Evolutionary conservation across 2,113 vertebrate genomes (phyloP).

Genomic region (Dermatemys mawii): DNA sequence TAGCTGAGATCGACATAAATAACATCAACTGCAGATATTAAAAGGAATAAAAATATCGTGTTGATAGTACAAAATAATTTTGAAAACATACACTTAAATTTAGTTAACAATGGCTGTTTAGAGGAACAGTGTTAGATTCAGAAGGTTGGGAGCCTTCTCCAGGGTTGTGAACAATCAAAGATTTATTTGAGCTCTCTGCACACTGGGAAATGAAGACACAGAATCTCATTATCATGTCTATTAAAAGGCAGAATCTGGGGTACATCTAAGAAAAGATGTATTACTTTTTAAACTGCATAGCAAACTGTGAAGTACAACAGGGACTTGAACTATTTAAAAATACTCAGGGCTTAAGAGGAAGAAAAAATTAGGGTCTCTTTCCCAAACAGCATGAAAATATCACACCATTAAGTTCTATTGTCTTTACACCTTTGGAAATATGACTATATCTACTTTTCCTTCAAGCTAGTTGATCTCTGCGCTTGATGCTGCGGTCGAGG

Average conservation of each 20-base stretch:
- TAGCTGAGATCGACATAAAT: slow-evolving; percentile 53
- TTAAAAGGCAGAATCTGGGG: slow-evolving; percentile 88
- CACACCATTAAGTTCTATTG: slow-evolving; percentile 48
- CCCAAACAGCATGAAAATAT: slow-evolving; percentile 72
- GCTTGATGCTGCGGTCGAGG: slow-evolving; percentile 51
- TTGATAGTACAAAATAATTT: slow-evolving; percentile 53
- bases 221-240: slow-evolving; percentile 87
- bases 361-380: slow-evolving; percentile 63
- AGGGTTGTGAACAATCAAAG: slow-evolving; percentile 85
- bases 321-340: slow-evolving; percentile 87
- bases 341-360: slow-evolving; percentile 73
- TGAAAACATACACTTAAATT: slow-evolving; percentile 66
- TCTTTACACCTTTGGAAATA: slow-evolving; percentile 58
- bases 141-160: slow-evolving; percentile 77
- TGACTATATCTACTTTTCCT: slow-evolving; percentile 54
- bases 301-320: slow-evolving; percentile 81
- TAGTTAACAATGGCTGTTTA: slow-evolving; percentile 82
- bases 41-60: slow-evolving; percentile 56
- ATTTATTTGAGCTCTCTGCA: slow-evolving; percentile 84
- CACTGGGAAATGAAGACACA: slow-evolving; percentile 85
- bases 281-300: slow-evolving; percentile 83
- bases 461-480: slow-evolving; percentile 48
- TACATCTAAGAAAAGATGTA: slow-evolving; percentile 87
- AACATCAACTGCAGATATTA: slow-evolving; percentile 57
- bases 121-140: slow-evolving; percentile 73